Evolutionary conservation across 2,797 vertebrate genomes (phyloP).

Genomic region (Benthosema pterotum): DNA sequence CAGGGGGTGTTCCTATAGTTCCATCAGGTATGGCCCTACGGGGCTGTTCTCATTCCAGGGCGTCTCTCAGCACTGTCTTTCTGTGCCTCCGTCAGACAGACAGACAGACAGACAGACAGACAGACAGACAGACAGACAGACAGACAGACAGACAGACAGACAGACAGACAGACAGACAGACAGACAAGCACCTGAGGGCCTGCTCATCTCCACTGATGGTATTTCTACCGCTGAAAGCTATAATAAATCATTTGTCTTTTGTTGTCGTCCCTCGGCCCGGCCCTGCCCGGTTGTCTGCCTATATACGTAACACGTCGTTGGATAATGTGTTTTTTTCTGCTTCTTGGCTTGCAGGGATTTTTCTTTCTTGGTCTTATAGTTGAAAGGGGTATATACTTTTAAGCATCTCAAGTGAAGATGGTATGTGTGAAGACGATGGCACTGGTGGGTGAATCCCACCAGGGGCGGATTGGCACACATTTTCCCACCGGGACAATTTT

Average conservation of each 20-base stretch:
- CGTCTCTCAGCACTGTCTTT: constrained; percentile 71
- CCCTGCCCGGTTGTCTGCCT: constrained; percentile 49
- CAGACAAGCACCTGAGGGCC: constrained; percentile 71
- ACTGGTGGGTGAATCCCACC: constrained; percentile 56
- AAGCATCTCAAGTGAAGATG: constrained; percentile 39
- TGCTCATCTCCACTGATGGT: constrained; percentile 57
- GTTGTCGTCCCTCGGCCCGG: no score
- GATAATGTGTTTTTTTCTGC: constrained; percentile 70
- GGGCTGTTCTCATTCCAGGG: constrained; percentile 65
- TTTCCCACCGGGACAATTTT: no score
- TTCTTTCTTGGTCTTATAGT: constrained; percentile 50
- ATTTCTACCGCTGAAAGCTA: constrained; percentile 77
- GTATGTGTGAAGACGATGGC: constrained; percentile 49
- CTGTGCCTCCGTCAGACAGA: constrained; percentile 42
- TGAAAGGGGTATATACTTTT: constrained; percentile 66
- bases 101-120: no score
- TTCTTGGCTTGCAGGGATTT: no score
- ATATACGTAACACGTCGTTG: constrained; percentile 20
- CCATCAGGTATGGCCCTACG: background rate
- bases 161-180: no score
- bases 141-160: no score
- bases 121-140: no score
- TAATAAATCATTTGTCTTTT: constrained; percentile 81
- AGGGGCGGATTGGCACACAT: no score
- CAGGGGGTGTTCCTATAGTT: constrained; percentile 57